Evolutionary conservation across 2,888 invertebrate genomes (phyloP), one percentile per base, ranked within the genome.

Genomic region (Epistrophe grossulariae): DNA sequence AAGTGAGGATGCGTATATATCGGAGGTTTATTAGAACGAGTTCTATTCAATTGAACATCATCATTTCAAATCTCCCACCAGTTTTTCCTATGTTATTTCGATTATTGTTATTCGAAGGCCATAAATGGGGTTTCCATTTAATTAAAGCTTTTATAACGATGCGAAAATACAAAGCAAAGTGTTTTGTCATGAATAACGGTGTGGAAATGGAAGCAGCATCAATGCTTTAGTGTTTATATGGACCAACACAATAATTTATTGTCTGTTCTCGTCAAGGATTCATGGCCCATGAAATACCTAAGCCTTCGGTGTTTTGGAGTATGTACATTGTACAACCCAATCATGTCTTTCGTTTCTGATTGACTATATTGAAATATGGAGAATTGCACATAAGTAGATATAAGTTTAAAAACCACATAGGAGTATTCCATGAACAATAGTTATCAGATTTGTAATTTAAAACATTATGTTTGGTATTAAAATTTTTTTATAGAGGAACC

Each of bases 21-120:
- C 0, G 40, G 4, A 40, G 15, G n/a, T 57, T 15, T 9, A n/a
- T 15, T 57, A 28, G n/a, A 55, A 57, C n/a, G 57, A 31, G 28
- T 57, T 57, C 8, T n/a, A 57, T 31, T 31, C 57, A 57, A 57
- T 57, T 57, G 7, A 60, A 38, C 38, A 60, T 40, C 17, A 60
- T 38, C 13, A 40, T 60, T 60, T 60, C 19, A 40, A 60, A 40
- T 60, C 38, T 40, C 19, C 17, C 60, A 60, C 60, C 40, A 15
- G 17, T 55, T 13, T 28, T 48, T 57, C 10, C 62, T 19, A 38
- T 40, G 52, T 72, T 45, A 68, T 80, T 77, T 72, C 48, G 84
- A 80, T 84, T 77, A 84, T 84, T 84, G 84, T 80, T 84, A 59
- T 77, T 72, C 66, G 76, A 80, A 80, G 60, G 72, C 80, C 43